Evolutionary conservation across 2,113 vertebrate species (phyloP), one percentile per base, ranked within the genome.

Genomic region (Craseonycteris thonglongyai): DNA sequence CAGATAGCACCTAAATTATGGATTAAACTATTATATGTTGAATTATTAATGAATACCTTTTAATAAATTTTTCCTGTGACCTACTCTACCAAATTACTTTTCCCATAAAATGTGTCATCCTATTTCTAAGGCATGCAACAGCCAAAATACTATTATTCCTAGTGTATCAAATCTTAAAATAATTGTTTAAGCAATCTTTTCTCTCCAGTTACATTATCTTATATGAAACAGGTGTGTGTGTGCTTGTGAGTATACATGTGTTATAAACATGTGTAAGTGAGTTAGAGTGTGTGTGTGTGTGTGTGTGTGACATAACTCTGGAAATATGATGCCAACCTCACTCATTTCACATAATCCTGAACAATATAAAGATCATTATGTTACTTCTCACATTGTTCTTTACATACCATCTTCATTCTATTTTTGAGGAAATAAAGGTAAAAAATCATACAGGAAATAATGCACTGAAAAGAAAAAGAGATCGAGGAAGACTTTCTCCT

Each of bases 351-450:
- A 78, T 35, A 61, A 72, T 47, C 10, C 51, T n/a, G 42, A 71
- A 21, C 72, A 24, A 15, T 47, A 22, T 21, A 54, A 16, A 47
- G 7, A 11, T 26, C 19, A 89, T 58, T 30, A 51, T 69, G 69
- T 78, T 79, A n/a, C 49, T 83, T 21, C 42, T 82, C 33, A 14
- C 3, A 2, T 40, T 85, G 45, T 78, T 81, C 58, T 68, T 66
- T n/a, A 51, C 35, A n/a, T 51, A 38, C 3, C 28, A 80, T 69
- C 4, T 65, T 87, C 6, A 33, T 47, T 90, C 33, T 40, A 22
- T 40, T 84, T 95, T 92, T 59, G 40, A 79, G 54, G n/a, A 79
- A 54, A 89, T 69, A 42, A 89, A 89, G n/a, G 49, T 81, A 71
- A 74, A 74, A 59, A 86, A 26, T 38, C 12, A 82, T 28, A 71